Conservation (phyloP, 2,113 vertebrate genomes). For the Boleophthalmus pectinirostris region DNA sequence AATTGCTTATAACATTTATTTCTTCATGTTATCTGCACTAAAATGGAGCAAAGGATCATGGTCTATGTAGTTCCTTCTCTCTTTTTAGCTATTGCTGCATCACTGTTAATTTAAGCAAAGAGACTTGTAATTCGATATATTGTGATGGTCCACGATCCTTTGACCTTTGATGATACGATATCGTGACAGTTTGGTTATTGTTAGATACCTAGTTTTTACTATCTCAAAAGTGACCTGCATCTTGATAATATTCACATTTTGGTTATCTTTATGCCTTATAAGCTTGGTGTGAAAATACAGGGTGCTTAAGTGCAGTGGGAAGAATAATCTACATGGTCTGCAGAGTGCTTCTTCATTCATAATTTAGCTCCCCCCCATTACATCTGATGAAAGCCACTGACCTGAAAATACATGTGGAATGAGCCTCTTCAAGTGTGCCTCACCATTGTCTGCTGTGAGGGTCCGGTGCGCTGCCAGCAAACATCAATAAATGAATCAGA, state of each 20-base stretch:
- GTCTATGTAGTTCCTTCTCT: too few relatives aligned
- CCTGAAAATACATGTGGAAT: constrained; percentile 66
- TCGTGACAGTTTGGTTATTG: too few relatives aligned
- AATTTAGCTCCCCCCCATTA: constrained; percentile 68
- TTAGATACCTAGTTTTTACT: too few relatives aligned
- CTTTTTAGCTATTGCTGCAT: too few relatives aligned
- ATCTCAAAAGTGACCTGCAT: too few relatives aligned
- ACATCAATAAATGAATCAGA: constrained; percentile 49
- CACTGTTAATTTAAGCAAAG: too few relatives aligned
- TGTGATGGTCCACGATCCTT: too few relatives aligned
- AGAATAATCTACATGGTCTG: constrained; percentile 71
- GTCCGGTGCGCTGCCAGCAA: constrained; percentile 40
- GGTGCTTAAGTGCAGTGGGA: constrained; percentile 36
- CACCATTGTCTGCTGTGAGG: constrained; percentile 37
- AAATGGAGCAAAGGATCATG: too few relatives aligned
- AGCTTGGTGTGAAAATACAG: constrained; percentile 56
- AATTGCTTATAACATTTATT: too few relatives aligned
- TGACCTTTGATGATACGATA: too few relatives aligned
- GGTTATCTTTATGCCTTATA: constrained; percentile 33
- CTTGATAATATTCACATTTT: not conserved
- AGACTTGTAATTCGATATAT: too few relatives aligned
- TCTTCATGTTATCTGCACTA: too few relatives aligned
- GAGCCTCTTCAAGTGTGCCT: constrained; percentile 43
- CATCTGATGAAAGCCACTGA: constrained; percentile 74
- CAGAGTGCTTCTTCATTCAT: constrained; percentile 75